Conservation (phyloP, 2,113 vertebrate species). For the Oreochromis aureus region DNA sequence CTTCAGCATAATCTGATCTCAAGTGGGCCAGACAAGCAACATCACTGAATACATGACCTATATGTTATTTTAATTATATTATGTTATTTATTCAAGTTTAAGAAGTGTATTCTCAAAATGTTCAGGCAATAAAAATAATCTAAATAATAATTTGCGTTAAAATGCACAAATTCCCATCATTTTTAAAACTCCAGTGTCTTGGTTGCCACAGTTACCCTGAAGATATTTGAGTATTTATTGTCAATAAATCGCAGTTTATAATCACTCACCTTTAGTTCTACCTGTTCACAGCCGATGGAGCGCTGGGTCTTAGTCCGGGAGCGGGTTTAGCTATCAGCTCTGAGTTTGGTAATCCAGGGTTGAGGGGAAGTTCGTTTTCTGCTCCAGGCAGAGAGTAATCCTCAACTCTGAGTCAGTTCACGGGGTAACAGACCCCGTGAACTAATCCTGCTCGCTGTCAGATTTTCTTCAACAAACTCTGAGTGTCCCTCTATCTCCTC, state of each 20-base stretch:
- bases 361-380: background rate
- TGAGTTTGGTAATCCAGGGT: background rate
- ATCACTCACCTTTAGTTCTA: background rate
- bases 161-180: fast-evolving
- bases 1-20: background rate
- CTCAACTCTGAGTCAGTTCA: fast-evolving
- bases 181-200: background rate
- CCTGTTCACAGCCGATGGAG: background rate
- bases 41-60: background rate
- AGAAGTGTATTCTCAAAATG: background rate
- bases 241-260: fast-evolving
- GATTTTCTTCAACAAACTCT: background rate
- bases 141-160: background rate
- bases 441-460: background rate
- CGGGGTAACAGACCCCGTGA: background rate
- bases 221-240: background rate
- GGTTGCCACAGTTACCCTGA: fast-evolving
- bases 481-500: background rate
- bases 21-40: fast-evolving
- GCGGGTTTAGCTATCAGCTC: background rate
- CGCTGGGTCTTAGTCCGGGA: background rate
- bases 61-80: fast-evolving
- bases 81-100: background rate
- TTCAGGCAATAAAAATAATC: fast-evolving
- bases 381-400: background rate